Conservation (phyloP, 2,113 vertebrate genomes). For the Verasper variegatus region DNA sequence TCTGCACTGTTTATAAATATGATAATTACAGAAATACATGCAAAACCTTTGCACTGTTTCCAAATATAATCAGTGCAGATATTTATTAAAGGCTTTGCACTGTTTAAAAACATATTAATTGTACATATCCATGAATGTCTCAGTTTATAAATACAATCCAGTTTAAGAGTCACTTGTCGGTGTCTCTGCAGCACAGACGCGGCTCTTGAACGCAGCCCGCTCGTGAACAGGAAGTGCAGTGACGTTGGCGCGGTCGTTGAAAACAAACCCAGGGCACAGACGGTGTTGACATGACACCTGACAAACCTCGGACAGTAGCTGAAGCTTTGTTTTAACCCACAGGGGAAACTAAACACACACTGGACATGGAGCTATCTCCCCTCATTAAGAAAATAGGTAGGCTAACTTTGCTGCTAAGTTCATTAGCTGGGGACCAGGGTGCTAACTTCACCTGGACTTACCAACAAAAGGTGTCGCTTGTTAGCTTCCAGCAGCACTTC, state of each 20-base stretch:
- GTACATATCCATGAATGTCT: no score
- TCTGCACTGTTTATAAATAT: not conserved
- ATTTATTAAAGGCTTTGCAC: no score
- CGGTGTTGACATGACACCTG: conserved; percentile 47
- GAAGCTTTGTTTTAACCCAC: not conserved
- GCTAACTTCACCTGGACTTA: conserved; percentile 10
- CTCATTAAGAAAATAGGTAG: conserved; percentile 89
- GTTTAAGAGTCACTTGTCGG: no score
- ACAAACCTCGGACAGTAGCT: not conserved
- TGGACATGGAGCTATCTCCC: conserved; percentile 80
- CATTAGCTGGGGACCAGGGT: not conserved
- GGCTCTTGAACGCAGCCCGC: conserved; percentile 57
- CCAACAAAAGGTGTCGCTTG: conserved; percentile 11
- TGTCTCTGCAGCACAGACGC: conserved; percentile 21
- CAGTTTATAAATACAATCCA: no score
- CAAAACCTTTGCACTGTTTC: no score
- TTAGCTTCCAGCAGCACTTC: conserved; percentile 17
- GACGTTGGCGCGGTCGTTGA: conserved; percentile 82
- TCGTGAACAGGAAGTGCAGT: conserved; percentile 70
- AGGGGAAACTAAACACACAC: not conserved
- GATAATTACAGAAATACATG: no score
- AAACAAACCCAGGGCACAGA: conserved; percentile 71
- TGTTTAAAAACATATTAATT: no score
- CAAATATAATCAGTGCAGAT: no score
- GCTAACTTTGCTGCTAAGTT: conserved; percentile 13